Evolutionary conservation across 2,888 invertebrate species (phyloP), one percentile per base, ranked within the genome.

Genomic region (Drosophila seclusa): DNA sequence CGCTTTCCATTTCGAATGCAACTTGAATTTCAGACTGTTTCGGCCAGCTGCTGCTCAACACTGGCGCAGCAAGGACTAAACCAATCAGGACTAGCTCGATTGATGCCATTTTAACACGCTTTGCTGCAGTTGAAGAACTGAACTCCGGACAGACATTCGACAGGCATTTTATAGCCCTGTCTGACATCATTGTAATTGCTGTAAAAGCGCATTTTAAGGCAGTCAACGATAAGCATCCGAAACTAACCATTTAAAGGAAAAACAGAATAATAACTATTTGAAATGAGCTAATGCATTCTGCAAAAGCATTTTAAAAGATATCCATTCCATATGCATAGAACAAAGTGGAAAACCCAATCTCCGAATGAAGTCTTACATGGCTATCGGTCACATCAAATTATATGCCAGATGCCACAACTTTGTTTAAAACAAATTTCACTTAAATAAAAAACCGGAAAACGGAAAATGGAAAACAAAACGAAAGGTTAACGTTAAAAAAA

Each of bases 141-240:
- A 80, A 49, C 58, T 10, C 5, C 4, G n/a, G 13, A 0, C 27
- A 11, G 24, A 2, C n/a, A 29, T 32, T 29, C 21, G 3, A n/a
- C 57, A 34, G 52, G 34, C 29, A 18, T 64, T 71, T 71, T 75
- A 61, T 80, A 48, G 34, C 54, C 11, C 60, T 68, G 65, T 62
- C 76, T 40, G 18, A 4, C 55, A 59, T 76, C 67, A 18, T 71
- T 53, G 38, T 80, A 71, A 71, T 76, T 76, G 71, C 61, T 38
- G 71, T 80, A 80, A 80, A 71, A 64, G 76, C 27, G 24, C 68
- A 75, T 61, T 62, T 52, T 53, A 29, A 27, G 32, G 8, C 50
- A 36, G 18, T 10, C 45, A 36, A 16, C 29, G 64, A 75, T 75
- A 60, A 60, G 18, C 38, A 76, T 76, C 34, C 40, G 31, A 53